A percentile compares a stretch with the other conserved stretches of the same genome.
Evolutionary conservation across 2,888 invertebrate species (phyloP).

Genomic region (Phyllotreta striolata): DNA sequence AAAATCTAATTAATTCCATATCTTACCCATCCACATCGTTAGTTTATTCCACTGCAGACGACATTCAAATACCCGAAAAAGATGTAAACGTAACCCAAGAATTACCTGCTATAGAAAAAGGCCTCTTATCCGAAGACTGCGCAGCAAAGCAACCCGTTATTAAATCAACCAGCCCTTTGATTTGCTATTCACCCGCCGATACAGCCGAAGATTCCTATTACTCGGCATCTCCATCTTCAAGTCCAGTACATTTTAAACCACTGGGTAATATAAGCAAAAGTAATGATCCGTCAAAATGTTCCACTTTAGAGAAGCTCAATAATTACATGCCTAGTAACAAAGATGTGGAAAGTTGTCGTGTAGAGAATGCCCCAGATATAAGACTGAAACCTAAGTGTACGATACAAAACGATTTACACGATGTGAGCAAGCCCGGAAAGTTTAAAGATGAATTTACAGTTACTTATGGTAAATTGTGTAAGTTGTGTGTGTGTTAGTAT

Average conservation of each 20-base stretch:
- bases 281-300: constrained; percentile 8
- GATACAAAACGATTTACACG: too few relatives aligned
- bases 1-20: not conserved
- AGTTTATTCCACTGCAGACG: not conserved
- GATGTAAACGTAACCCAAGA: constrained; percentile 19
- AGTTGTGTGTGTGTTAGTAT: too few relatives aligned
- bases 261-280: not conserved
- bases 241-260: not conserved
- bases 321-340: constrained; percentile 27
- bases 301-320: constrained; percentile 37
- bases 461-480: too few relatives aligned
- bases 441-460: too few relatives aligned
- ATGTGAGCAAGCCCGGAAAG: too few relatives aligned
- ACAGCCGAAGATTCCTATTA: constrained; percentile 1
- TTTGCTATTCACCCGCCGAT: constrained; percentile 3
- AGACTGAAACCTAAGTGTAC: constrained; percentile 25
- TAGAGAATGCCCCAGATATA: constrained; percentile 29
- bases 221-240: not conserved
- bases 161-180: not conserved
- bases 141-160: not conserved
- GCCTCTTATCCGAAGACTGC: not conserved
- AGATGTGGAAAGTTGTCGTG: constrained; percentile 15
- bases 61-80: constrained; percentile 32
- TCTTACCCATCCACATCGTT: not conserved
- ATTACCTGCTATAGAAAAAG: not conserved